These are phyloP conservation scores for Monoplex corrugatus DNA, from an alignment of 2,888 invertebrate genomes.

Conservation along the genomic window DNA sequence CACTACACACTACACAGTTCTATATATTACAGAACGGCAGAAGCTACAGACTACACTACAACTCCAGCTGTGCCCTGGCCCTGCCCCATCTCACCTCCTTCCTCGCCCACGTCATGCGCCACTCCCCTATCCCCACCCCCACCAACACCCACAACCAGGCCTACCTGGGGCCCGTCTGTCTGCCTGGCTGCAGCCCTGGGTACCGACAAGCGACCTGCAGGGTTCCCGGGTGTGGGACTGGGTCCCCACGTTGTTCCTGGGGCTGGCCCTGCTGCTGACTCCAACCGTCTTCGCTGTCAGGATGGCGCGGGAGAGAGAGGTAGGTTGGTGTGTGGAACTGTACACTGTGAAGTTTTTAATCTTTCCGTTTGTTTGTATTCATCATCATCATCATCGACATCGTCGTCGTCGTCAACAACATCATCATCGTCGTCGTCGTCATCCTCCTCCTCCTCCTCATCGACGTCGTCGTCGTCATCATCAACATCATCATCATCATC, in stretches of 20 bases:
- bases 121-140: slow-evolving; percentile 18
- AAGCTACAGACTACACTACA: slow-evolving; percentile 43
- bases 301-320: slow-evolving; percentile 21
- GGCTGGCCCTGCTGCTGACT: slow-evolving; percentile 30
- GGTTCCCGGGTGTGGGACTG: neutral
- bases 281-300: neutral
- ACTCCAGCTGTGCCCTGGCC: slow-evolving; percentile 42
- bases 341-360: too few species aligned
- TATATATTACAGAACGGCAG: slow-evolving; percentile 28
- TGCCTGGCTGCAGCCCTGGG: slow-evolving; percentile 42
- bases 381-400: too few species aligned
- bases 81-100: slow-evolving; percentile 37
- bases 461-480: too few species aligned
- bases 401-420: too few species aligned
- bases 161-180: slow-evolving; percentile 21
- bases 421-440: too few species aligned
- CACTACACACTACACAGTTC: too few species aligned
- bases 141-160: neutral
- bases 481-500: too few species aligned
- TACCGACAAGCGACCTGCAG: neutral
- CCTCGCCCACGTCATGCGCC: slow-evolving; percentile 19
- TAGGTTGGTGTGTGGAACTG: neutral
- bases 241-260: slow-evolving; percentile 36
- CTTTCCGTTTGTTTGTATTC: too few species aligned
- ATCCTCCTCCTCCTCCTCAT: too few species aligned